phyloP scores from a whole-genome alignment of 2,113 vertebrate species.

The Pomatorhinus ruficollis region DNA sequence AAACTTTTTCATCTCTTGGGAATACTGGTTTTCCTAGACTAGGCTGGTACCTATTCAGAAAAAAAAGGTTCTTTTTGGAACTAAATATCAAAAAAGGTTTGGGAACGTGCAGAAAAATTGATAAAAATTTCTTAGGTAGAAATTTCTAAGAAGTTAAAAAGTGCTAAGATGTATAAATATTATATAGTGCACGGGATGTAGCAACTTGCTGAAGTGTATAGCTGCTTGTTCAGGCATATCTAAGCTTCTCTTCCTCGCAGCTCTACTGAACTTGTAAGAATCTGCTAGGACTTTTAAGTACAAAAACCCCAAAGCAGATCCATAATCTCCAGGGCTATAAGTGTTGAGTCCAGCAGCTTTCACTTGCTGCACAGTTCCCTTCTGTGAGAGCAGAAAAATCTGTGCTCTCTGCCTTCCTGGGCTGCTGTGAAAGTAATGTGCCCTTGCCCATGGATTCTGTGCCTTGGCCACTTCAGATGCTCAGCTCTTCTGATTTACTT shows the following conservation, averaged over 20 bases:
- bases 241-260: not conserved
- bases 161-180: not conserved
- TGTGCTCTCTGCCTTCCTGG: not conserved
- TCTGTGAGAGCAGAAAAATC: not conserved
- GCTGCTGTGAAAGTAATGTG: not conserved
- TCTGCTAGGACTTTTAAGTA: not conserved
- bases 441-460: not conserved
- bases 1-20: not conserved
- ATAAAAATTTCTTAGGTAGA: not conserved
- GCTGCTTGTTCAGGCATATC: not conserved
- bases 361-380: not conserved
- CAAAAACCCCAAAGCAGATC: not conserved
- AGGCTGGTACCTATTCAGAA: not conserved
- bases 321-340: not conserved
- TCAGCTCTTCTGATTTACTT: not conserved
- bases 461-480: not conserved
- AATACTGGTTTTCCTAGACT: not conserved
- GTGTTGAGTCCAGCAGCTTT: not conserved
- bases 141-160: constrained; percentile 25
- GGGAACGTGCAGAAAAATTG: accelerated
- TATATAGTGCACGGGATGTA: constrained; percentile 9
- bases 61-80: not conserved
- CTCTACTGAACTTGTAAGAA: not conserved
- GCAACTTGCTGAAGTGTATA: not conserved
- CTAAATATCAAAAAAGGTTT: not conserved